A percentile compares a stretch with the other conserved stretches of the same genome.
Evolutionary conservation across 2,113 vertebrate species (phyloP).

Genomic region (Megaceryle maxima): DNA sequence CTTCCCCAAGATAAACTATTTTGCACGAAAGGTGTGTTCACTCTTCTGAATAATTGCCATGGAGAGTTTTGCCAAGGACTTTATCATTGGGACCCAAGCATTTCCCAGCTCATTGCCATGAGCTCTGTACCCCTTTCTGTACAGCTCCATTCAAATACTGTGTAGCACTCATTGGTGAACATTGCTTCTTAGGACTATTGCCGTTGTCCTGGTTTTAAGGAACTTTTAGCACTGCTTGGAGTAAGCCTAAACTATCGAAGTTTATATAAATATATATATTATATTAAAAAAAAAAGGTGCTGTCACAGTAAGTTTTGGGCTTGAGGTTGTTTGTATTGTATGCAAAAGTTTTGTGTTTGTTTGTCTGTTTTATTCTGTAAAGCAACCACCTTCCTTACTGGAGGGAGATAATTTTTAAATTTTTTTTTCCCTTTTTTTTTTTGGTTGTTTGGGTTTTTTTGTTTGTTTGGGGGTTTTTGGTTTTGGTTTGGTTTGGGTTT

Average conservation of each 20-base stretch:
- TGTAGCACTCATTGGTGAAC: not conserved
- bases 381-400: constrained; percentile 93
- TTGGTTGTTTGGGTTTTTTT: constrained; percentile 59
- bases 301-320: constrained; percentile 77
- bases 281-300: constrained; percentile 68
- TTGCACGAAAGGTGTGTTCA: not conserved
- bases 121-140: not conserved
- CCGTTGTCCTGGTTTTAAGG: constrained; percentile 58
- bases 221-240: constrained; percentile 74
- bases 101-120: not conserved
- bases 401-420: constrained; percentile 81
- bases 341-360: constrained; percentile 78
- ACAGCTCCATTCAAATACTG: constrained; percentile 21
- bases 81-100: not conserved
- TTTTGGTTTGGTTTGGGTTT: not conserved
- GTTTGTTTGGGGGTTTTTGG: too few species aligned
- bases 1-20: constrained; percentile 11
- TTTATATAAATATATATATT: constrained; percentile 60
- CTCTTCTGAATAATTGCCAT: not conserved
- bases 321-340: constrained; percentile 77
- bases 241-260: constrained; percentile 71
- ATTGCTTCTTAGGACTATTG: constrained; percentile 42
- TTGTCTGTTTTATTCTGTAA: constrained; percentile 80
- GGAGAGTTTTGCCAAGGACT: constrained; percentile 31
- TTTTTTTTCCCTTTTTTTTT: constrained; percentile 76